Percentiles rank a stretch among this genome's conserved stretches.
Conservation (phyloP, 2,113 vertebrate species). For the Archilochus colubris region DNA sequence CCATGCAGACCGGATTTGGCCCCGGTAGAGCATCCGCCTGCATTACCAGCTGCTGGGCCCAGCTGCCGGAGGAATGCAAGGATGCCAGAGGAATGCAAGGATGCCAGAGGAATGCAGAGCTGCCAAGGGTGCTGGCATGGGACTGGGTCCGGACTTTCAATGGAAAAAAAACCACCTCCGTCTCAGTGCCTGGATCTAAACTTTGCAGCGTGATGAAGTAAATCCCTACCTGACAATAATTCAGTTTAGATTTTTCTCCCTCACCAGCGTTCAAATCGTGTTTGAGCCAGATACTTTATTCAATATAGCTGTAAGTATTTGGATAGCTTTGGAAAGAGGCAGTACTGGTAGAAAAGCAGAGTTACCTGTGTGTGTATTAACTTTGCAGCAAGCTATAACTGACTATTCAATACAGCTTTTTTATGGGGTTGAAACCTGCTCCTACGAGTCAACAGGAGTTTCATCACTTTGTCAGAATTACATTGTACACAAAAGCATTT, state of each 20-base stretch:
- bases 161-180: not conserved
- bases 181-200: not conserved
- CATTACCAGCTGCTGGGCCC: conserved; percentile 59
- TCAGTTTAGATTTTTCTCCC: not conserved
- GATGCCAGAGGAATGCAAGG: not conserved
- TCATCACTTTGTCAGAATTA: not conserved
- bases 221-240: not conserved
- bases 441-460: not conserved
- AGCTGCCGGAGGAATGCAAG: not conserved
- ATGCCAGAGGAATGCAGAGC: not conserved
- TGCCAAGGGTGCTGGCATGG: not conserved
- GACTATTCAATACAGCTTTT: not conserved
- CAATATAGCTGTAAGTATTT: not conserved
- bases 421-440: not conserved
- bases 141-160: not conserved
- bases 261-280: not conserved
- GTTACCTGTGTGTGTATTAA: not conserved
- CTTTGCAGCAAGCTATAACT: not conserved
- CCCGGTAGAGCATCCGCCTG: not conserved
- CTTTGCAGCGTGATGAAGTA: not conserved
- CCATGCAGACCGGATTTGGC: conserved; percentile 8
- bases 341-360: not conserved
- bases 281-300: not conserved
- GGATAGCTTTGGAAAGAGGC: not conserved
- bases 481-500: not conserved